phyloP scores from a whole-genome alignment of 2,797 vertebrate genomes.

The Hylomyscus alleni region DNA sequence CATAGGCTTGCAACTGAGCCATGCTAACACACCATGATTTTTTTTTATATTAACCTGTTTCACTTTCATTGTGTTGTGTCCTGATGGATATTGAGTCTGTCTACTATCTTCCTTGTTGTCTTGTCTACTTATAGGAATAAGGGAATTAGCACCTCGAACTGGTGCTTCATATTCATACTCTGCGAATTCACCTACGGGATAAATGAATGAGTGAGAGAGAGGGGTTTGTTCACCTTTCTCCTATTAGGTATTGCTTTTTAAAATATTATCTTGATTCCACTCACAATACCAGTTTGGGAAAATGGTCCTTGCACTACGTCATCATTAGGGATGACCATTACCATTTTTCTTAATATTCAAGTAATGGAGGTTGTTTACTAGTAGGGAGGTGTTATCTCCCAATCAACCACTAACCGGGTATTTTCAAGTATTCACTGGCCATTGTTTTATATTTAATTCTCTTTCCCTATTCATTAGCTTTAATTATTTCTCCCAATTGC shows the following conservation, averaged over 20 bases:
- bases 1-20: not conserved
- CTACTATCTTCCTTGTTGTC: not conserved
- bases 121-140: not conserved
- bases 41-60: constrained; percentile 14
- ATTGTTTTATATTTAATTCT: not conserved
- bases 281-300: not conserved
- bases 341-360: not conserved
- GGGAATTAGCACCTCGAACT: not conserved
- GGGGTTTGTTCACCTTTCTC: not conserved
- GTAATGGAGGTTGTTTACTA: not conserved
- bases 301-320: no score
- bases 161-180: not conserved
- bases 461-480: not conserved
- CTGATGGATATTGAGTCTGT: not conserved
- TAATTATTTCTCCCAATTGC: not conserved
- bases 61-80: not conserved
- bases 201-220: not conserved
- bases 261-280: not conserved
- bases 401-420: not conserved
- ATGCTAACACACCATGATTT: not conserved
- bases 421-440: not conserved
- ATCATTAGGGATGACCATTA: no score
- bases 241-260: not conserved
- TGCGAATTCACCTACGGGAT: not conserved
- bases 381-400: not conserved